Base-by-base conservation (phyloP, 2,888 invertebrate genomes). In the Apomyelois bistriatella region DNA sequence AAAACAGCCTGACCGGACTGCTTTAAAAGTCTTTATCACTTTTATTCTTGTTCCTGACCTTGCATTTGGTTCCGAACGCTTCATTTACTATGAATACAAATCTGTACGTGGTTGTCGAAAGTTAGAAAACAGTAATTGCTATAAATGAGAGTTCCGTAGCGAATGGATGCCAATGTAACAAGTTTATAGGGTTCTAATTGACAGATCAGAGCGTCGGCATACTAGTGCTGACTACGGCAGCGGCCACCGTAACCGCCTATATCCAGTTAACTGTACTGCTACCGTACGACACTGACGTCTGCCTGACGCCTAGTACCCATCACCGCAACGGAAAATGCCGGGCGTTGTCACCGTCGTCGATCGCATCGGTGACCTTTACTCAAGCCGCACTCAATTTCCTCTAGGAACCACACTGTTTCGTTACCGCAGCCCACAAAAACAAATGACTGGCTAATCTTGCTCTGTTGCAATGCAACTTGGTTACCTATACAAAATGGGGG, bases 231-330 rank as follows among this genome's bases (percentile, higher is more conserved):
- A 32, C 32, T 32, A 40, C 16, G 15, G 70, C 67, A 58, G 70
- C 75, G 74, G 74, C 73, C 79, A 74, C 73, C 73, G 76, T 79
- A 83, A 79, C 79, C 72, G 78, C 73, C 74, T 79, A 74, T 74
- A 75, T 79, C 69, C 73, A 73, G 72, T 62, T 85, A 87, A 87
- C 85, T 82, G 86, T 87, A 84, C 71, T 68, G 78, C 80, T 79
- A 80, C 80, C 76, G 82, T 79, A 76, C 72, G 73, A 74, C 74
- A 77, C 74, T 70, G 72, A 73, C 71, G 74, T 61, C 72, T 67
- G 68, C 61, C 69, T 70, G 60, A 28, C 57, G 58, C 60, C 55
- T 65, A 56, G 63, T 66, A 70, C 65, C 68, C 66, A 72, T 68
- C 74, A 77, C 73, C 75, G 70, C 83, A 83, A 84, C 77, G 82